A percentile compares a stretch with the other conserved stretches of the same genome.
Conservation (phyloP, 2,797 vertebrate species). For the Lepus townsendii region DNA sequence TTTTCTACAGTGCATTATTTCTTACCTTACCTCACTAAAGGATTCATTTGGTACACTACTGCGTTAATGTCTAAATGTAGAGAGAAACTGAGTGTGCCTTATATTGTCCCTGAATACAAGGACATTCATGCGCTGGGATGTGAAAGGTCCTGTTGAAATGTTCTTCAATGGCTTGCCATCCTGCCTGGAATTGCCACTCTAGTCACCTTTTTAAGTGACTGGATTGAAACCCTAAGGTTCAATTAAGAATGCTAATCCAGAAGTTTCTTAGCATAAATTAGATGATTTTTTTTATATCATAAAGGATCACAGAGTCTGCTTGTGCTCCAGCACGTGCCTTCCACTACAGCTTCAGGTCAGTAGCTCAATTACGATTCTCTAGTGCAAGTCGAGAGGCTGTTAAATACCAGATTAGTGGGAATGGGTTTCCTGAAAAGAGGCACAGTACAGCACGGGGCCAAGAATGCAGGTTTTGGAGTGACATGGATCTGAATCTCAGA, state of each 20-base stretch:
- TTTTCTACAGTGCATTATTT: background rate
- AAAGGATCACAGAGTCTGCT: background rate
- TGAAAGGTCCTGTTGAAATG: constrained; percentile 45
- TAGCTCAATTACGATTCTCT: background rate
- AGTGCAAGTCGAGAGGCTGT: background rate
- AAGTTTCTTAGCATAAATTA: constrained; percentile 13
- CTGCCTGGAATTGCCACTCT: constrained; percentile 4
- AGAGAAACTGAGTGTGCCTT: background rate
- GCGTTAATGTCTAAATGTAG: constrained; percentile 42
- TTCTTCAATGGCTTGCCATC: constrained; percentile 14
- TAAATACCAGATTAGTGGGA: background rate
- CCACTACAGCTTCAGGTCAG: background rate
- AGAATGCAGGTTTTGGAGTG: background rate
- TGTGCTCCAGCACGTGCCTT: background rate
- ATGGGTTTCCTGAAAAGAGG: background rate
- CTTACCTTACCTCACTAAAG: background rate
- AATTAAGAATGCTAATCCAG: constrained; percentile 26
- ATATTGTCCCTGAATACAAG: background rate
- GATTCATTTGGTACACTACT: constrained; percentile 10
- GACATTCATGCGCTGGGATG: background rate
- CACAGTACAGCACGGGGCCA: background rate
- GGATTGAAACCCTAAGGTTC: background rate
- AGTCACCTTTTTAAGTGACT: constrained; percentile 8
- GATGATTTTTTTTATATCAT: background rate
- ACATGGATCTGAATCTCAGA: background rate